Evolutionary conservation across 2,888 invertebrate genomes (phyloP).

Genomic region (Eristalinus aeneus): DNA sequence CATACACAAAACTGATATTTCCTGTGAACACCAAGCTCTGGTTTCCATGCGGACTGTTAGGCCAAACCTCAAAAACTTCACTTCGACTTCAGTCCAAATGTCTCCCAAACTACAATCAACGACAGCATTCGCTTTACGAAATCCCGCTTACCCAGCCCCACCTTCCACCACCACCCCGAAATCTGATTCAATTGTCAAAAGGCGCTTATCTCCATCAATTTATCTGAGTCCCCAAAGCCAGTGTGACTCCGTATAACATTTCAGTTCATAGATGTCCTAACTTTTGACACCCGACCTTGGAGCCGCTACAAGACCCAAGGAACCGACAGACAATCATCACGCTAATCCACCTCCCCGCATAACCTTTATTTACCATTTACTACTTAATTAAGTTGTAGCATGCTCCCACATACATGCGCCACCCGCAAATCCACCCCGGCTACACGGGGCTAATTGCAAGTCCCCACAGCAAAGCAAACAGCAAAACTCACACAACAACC

Average conservation of each 20-base stretch:
- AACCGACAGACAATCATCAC: conserved; percentile 27
- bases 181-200: not conserved
- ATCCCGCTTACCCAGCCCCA: not conserved
- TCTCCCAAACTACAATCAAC: too few relatives aligned
- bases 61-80: too few relatives aligned
- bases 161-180: not conserved
- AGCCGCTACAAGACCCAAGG: not conserved
- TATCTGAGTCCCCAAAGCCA: not conserved
- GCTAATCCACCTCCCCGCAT: conserved; percentile 19
- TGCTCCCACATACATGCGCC: not conserved
- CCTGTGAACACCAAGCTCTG: too few relatives aligned
- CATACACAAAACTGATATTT: too few relatives aligned
- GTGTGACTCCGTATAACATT: not conserved
- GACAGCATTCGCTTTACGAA: not conserved
- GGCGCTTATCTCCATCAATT: not conserved
- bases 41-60: too few relatives aligned
- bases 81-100: too few relatives aligned
- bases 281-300: conserved; percentile 15
- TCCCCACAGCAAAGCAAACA: conserved; percentile 20
- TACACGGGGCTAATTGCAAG: conserved; percentile 25
- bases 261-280: not conserved
- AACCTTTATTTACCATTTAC: conserved; percentile 39
- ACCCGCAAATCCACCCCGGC: not conserved
- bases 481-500: not conserved
- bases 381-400: conserved; percentile 42